Conservation (phyloP, 2,113 vertebrate genomes). For the Campylorhamphus procurvoides region DNA sequence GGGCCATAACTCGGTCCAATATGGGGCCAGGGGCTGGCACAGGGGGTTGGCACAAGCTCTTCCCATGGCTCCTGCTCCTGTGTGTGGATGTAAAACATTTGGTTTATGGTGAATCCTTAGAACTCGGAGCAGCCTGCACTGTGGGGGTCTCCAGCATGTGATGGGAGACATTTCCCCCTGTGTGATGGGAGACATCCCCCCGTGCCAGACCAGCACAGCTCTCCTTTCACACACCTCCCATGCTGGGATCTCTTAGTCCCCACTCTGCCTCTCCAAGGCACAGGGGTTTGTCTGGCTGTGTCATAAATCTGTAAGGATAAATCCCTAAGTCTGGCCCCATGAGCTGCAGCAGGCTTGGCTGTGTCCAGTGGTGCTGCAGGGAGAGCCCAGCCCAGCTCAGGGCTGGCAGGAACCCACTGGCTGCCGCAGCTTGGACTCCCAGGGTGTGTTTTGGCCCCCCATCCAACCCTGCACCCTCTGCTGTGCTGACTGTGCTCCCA, state of each 20-base stretch:
- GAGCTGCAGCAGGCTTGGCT: background rate
- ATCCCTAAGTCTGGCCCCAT: background rate
- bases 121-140: background rate
- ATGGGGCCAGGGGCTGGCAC: background rate
- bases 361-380: background rate
- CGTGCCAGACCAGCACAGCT: background rate
- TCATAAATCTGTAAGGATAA: fast-evolving
- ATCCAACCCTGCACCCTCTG: background rate
- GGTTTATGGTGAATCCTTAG: background rate
- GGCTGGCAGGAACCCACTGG: background rate
- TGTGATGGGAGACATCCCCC: background rate
- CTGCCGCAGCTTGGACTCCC: background rate
- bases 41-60: background rate
- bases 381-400: background rate
- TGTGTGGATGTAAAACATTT: fast-evolving
- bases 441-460: background rate
- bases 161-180: background rate
- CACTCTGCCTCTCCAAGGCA: fast-evolving
- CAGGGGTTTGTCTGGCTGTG: background rate
- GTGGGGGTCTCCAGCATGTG: too few relatives aligned
- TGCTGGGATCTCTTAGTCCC: fast-evolving
- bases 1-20: background rate
- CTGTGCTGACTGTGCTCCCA: fast-evolving
- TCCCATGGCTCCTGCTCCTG: background rate
- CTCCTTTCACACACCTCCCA: fast-evolving